Base-by-base conservation (phyloP, 2,797 vertebrate genomes). In the Molothrus ater region DNA sequence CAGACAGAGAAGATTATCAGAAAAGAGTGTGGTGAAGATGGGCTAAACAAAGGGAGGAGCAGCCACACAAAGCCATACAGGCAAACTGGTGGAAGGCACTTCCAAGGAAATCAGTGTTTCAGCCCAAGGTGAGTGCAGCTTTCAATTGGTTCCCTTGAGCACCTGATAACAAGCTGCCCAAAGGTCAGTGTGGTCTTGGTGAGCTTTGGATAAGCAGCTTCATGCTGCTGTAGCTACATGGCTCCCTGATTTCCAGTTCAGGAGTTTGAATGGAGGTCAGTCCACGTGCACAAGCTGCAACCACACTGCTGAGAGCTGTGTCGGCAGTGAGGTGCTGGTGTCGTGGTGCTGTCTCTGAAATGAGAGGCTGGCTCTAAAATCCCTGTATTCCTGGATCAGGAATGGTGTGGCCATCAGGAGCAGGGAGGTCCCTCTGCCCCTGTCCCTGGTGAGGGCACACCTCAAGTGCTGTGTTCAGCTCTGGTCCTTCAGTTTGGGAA, bases 241-340 rank as follows among this genome's bases (percentile, higher is more conserved):
- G 57, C 36, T 86, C 61, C 45, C 48, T 78, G 53, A 43, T 88
- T 80, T 54, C 61, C 71, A 54, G 24, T 48, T 64, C 75, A 57
- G 68, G 71, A 78, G 65, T 57, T 64, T 53, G 72, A 70, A 14
- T 13, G 50, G 6, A 29, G 79, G 78, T 83, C 89, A 82, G 29
- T 68, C 68, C 32, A 19, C 43, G 48, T 25, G 21, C 20, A 60
- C 47, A 22, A 22, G 53, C 43, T 34, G 57, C 80, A 65, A 6
- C 65, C 32, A 3, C 20, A 1, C 6, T 5, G 7, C 54, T 69
- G 93, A 47, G 48, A 68, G 54, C 61, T 4, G 16, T 0, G 0
- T 26, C 0, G 2, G 9, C 64, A 19, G 26, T 8, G 79, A 65
- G 53, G 50, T 0, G 1, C 57, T 18, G 53, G 50, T 0, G 1